phyloP scores from a whole-genome alignment of 2,888 invertebrate genomes.

The Drosophila vallismaia region DNA sequence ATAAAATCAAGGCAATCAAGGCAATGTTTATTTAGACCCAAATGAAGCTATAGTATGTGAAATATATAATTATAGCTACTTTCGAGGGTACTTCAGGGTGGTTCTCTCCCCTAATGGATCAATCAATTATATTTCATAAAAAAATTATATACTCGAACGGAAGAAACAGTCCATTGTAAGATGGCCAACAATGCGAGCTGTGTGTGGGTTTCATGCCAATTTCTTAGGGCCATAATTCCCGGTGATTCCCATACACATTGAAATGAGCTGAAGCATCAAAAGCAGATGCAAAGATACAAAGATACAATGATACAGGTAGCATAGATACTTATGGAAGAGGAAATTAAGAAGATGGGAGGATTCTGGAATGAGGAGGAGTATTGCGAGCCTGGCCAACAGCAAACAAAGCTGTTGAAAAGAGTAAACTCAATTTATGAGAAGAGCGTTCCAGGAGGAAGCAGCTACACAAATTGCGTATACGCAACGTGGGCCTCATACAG shows the following conservation, averaged over 20 bases:
- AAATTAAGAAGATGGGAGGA: constrained; percentile 16
- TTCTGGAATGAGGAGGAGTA: background rate
- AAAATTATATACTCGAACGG: constrained; percentile 16
- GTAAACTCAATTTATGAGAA: constrained; percentile 76
- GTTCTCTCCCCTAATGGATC: constrained; percentile 11
- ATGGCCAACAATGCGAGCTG: constrained; percentile 25
- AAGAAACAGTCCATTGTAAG: constrained; percentile 12
- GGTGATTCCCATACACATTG: constrained; percentile 66
- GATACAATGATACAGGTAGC: constrained; percentile 30
- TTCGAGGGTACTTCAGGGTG: background rate
- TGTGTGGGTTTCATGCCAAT: constrained; percentile 31
- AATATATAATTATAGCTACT: background rate
- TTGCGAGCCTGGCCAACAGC: constrained; percentile 3
- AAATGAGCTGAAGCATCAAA: constrained; percentile 47
- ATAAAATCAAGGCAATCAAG: constrained; percentile 1
- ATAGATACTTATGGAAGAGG: constrained; percentile 31
- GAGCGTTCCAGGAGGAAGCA: constrained; percentile 58
- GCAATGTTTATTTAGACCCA: constrained; percentile 2
- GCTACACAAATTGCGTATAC: constrained; percentile 65
- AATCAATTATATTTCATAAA: constrained; percentile 36
- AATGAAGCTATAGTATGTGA: background rate
- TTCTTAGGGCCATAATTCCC: constrained; percentile 55
- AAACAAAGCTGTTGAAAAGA: constrained; percentile 66
- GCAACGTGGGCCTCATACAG: constrained; percentile 58
- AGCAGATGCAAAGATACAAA: constrained; percentile 18